Conservation (phyloP, 2,113 vertebrate genomes). For the Terrapene triunguis region DNA sequence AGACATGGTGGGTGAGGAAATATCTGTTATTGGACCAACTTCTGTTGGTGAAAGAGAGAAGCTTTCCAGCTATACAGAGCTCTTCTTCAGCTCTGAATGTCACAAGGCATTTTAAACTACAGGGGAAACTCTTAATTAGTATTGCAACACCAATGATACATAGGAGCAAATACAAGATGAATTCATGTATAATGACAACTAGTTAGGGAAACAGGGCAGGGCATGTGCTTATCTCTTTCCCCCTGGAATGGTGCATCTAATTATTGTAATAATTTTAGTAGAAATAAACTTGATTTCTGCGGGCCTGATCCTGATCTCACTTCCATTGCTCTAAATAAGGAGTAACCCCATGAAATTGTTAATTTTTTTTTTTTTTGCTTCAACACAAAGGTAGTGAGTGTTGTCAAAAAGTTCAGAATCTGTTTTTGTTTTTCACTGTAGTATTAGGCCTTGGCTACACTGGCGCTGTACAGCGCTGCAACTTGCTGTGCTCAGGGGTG, state of each 20-base stretch:
- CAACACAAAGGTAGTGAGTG: not conserved
- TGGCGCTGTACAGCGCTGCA: no score
- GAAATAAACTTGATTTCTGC: not conserved
- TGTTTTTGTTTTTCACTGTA: no score
- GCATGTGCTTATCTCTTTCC: not conserved
- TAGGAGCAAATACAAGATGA: not conserved
- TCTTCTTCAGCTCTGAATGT: not conserved
- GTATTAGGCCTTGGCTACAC: no score
- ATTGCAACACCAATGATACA: not conserved
- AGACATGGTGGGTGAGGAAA: not conserved
- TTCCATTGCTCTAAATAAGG: not conserved
- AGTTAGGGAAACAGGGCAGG: not conserved
- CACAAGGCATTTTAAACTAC: not conserved
- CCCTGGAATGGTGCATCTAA: not conserved
- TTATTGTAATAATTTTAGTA: not conserved
- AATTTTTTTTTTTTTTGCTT: not conserved
- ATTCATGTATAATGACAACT: not conserved
- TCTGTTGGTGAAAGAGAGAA: not conserved
- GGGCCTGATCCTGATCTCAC: not conserved
- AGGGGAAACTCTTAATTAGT: not conserved
- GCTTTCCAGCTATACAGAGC: not conserved
- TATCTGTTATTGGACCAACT: not conserved
- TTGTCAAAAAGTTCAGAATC: no score
- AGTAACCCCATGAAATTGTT: not conserved
- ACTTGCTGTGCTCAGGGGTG: no score